Evolutionary conservation across 1,140 invertebrate species (phyloP), one percentile per base, ranked within the genome.

Genomic region (Pinna nobilis): DNA sequence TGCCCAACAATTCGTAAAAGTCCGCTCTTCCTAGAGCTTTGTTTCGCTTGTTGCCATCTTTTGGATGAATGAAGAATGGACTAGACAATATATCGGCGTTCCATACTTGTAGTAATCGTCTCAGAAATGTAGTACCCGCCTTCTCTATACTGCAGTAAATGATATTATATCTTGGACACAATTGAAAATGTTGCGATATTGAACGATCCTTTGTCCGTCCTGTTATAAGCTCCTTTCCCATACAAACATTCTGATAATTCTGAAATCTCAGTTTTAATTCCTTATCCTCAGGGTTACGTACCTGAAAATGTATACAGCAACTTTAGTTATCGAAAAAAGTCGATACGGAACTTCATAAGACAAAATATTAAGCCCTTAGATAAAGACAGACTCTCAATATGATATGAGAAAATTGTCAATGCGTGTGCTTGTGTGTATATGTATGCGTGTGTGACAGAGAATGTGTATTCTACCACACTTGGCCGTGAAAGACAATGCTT

Each of bases 121-220:
- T 66, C 74, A 68, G 71, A 35, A 76, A 76, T 6, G 74, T 76
- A 7, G 74, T 64, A 13, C 74, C 74, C 20, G 49, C 60, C 53
- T 76, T 76, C 30, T 67, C 68, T 32, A 71, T 66, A 15, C 51
- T 51, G 39, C 74, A 76, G 63, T 76, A 76, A 28, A 76, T 55
- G 20, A 76, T 23, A 13, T 63, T 32, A n/a, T 73, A 44, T 41
- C 28, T 41, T 20, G 39, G 20, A 47, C 61, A 59, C 7, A 49
- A 28, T 50, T 66, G 70, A 11, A 73, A 63, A 35, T 73, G 55
- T 7, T 18, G 20, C 37, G 20, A 33, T 33, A 59, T 59, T 30
- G 9, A 35, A 25, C 55, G 55, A 35, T 59, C 55, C 15, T 30
- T 30, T 33, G 33, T 33, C 20, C 55, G 55, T 6, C 55, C 55